Percentiles rank a stretch among this genome's conserved stretches.
Evolutionary conservation across 2,888 invertebrate genomes (phyloP).

Genomic region (Euphydryas editha): DNA sequence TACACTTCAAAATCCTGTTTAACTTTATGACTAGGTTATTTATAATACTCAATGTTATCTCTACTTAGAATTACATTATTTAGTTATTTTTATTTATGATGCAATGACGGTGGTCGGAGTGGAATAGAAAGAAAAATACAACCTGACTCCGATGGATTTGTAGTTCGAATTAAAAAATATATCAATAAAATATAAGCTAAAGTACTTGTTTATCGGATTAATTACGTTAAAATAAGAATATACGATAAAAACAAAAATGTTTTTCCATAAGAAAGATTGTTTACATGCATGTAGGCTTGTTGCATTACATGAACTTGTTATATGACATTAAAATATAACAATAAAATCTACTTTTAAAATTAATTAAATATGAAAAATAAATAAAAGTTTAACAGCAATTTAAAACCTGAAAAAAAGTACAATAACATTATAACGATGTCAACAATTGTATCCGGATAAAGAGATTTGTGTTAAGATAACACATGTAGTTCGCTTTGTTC

Average conservation of each 20-base stretch:
- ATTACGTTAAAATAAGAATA: too few species aligned
- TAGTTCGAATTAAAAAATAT: too few species aligned
- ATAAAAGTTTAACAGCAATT: too few species aligned
- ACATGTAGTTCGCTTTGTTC: slow-evolving; percentile 22
- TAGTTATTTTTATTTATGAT: slow-evolving; percentile 12
- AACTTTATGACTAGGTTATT: not conserved
- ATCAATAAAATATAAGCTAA: too few species aligned
- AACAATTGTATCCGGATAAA: slow-evolving; percentile 26
- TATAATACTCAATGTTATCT: slow-evolving; percentile 19
- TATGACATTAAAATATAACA: too few species aligned
- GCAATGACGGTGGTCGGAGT: slow-evolving; percentile 22
- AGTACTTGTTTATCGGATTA: too few species aligned
- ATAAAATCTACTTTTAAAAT: too few species aligned
- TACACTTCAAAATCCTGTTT: slow-evolving; percentile 11
- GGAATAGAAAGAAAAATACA: not conserved
- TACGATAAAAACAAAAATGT: too few species aligned
- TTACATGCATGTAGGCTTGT: too few species aligned
- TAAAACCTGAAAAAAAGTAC: not conserved
- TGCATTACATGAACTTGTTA: too few species aligned
- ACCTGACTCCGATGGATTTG: not conserved
- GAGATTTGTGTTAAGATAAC: slow-evolving; percentile 25
- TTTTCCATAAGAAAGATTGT: too few species aligned
- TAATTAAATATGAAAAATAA: too few species aligned
- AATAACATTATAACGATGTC: slow-evolving; percentile 16
- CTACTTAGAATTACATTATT: slow-evolving; percentile 20